These are phyloP conservation scores for Lepeophtheirus nordmannii DNA, from an alignment of 2,888 invertebrate genomes.

Conservation along the genomic window DNA sequence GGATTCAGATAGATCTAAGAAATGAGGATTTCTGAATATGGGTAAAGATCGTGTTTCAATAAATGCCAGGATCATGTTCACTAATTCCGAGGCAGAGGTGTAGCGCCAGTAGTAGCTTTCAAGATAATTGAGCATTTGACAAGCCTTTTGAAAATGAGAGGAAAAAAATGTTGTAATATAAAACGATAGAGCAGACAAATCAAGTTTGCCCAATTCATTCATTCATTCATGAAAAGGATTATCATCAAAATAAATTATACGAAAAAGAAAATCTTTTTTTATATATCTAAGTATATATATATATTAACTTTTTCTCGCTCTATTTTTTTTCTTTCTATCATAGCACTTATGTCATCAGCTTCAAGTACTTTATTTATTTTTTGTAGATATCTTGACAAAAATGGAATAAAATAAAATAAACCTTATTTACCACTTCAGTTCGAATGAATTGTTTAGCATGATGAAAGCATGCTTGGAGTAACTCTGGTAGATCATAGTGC, in stretches of 20 bases:
- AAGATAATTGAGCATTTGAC: slow-evolving; percentile 74
- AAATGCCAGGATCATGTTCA: slow-evolving; percentile 82
- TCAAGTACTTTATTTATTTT: too few species aligned
- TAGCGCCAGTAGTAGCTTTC: slow-evolving; percentile 93
- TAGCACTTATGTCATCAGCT: too few species aligned
- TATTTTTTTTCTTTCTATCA: too few species aligned
- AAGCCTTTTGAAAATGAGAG: slow-evolving; percentile 45
- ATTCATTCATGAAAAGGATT: too few species aligned
- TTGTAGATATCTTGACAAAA: too few species aligned
- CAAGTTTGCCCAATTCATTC: too few species aligned
- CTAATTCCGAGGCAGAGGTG: slow-evolving; percentile 78
- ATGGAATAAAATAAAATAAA: too few species aligned
- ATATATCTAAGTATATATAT: too few species aligned
- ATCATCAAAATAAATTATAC: too few species aligned
- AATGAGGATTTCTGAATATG: slow-evolving; percentile 66
- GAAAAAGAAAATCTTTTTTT: too few species aligned
- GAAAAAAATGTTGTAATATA: slow-evolving; percentile 23
- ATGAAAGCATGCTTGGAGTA: slow-evolving; percentile 83
- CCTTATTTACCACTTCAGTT: slow-evolving; percentile 46
- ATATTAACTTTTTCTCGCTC: too few species aligned
- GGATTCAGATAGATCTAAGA: slow-evolving; percentile 72
- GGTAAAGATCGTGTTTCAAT: slow-evolving; percentile 48
- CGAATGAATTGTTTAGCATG: slow-evolving; percentile 83
- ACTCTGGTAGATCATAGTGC: slow-evolving; percentile 79
- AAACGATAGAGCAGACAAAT: too few species aligned